Base-by-base conservation (phyloP, 1,140 invertebrate genomes). In the Drosophila punjabiensis region DNA sequence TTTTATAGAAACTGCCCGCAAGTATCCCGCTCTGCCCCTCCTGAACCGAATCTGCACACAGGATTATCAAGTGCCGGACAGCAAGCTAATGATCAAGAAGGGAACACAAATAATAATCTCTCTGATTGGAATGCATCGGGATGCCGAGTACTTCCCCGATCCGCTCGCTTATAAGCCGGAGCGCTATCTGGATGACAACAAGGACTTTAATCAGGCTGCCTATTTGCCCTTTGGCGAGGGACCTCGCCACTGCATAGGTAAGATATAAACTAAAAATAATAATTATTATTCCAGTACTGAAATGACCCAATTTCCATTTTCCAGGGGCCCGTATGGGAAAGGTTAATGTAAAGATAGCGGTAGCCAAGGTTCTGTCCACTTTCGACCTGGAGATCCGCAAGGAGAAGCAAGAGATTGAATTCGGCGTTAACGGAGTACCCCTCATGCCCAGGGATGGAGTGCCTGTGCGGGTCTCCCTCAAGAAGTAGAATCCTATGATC, bases 181-280 rank as follows among this genome's bases (percentile, higher is more conserved):
- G 66, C 92, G 96, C 45, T 96, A 95, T 85, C 78, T 94, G 5
- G 94, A 94, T n/a, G 93, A 93, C 18, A 93, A 93, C 24, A 93
- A 92, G 11, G 73, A 73, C 56, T 89, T 58, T 24, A 87, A 82
- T 61, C 73, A 68, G 0, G 35, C 53, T 13, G 94, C 94, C 4
- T 96, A 95, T 82, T 90, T 96, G 67, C 95, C 96, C 11, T 96
- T 97, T 92, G 96, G 95, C 20, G 95, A 95, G 61, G 96, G 96
- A 16, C 95, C 95, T 4, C 93, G 95, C 59, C 95, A 95, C 73
- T 96, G 96, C 86, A 96, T 96, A 45, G 94, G 94, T 94, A 92
- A 87, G 65, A 30, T n/a, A 24, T 30, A 24, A 41, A 8, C 8
- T 0, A 3, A 11, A 9, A 6, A 9, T 9, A 16, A 10, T 28